Percentiles rank a stretch among this genome's conserved stretches.
phyloP scores from a whole-genome alignment of 64 coral and sea anemone genomes.

The Pocillopora damicornis region DNA sequence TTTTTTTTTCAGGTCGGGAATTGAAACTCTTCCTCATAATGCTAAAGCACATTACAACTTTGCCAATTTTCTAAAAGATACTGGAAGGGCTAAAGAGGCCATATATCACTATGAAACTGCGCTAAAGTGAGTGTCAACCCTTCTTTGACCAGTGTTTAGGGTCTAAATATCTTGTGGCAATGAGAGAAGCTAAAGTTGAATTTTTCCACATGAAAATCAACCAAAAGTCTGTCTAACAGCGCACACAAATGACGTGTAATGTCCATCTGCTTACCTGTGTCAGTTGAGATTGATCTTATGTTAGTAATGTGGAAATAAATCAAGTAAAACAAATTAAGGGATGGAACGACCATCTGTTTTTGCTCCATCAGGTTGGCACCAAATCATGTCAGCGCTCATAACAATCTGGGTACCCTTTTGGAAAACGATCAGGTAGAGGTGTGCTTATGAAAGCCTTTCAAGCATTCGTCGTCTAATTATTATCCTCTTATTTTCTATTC shows the following conservation, averaged over 20 bases:
- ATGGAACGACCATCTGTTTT: background rate
- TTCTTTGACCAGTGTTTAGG: too few species aligned
- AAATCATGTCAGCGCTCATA: slow-evolving; percentile 83
- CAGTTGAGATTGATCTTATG: too few species aligned
- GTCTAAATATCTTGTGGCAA: background rate
- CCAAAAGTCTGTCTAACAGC: too few species aligned
- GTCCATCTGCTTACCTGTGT: too few species aligned
- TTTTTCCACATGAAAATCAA: too few species aligned
- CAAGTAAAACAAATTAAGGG: background rate
- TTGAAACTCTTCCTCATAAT: slow-evolving; percentile 85
- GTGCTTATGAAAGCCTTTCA: background rate
- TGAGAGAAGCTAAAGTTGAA: too few species aligned
- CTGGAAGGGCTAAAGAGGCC: slow-evolving; percentile 55
- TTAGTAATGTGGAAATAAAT: too few species aligned
- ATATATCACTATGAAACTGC: slow-evolving; percentile 68
- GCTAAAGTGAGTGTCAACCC: slow-evolving; percentile 49
- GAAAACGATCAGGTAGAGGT: slow-evolving; percentile 41
- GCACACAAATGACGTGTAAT: too few species aligned
- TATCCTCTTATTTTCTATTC: too few species aligned
- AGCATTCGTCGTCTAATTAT: too few species aligned
- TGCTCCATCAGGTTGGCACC: slow-evolving; percentile 61
- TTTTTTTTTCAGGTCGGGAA: slow-evolving; percentile 63
- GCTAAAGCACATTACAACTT: slow-evolving; percentile 95
- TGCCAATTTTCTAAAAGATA: slow-evolving; percentile 88
- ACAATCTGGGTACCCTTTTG: slow-evolving; percentile 81